These are phyloP conservation scores for Sebastes fasciatus DNA, from an alignment of 2,113 vertebrate genomes.

Conservation along the genomic window DNA sequence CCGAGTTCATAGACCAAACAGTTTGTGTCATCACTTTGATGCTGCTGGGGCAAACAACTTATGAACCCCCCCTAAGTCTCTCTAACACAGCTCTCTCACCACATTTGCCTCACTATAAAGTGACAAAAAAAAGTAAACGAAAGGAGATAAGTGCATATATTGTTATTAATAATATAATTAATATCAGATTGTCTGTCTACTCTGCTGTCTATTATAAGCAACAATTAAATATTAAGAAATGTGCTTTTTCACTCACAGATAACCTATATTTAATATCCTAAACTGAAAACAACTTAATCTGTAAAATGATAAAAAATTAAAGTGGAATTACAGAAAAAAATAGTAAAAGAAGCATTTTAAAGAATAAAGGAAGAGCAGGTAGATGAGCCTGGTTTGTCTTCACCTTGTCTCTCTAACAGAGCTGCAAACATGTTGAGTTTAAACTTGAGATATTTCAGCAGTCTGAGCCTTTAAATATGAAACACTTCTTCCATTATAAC, in stretches of 20 bases:
- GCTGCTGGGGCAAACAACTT: slow-evolving; percentile 44
- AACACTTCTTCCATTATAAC: not conserved
- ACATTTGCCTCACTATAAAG: not conserved
- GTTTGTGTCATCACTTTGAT: slow-evolving; percentile 75
- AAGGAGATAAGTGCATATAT: not conserved
- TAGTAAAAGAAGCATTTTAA: not conserved
- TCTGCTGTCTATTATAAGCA: not conserved
- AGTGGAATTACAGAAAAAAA: not conserved
- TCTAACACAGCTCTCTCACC: not conserved
- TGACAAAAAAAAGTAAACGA: not conserved
- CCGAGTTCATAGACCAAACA: slow-evolving; percentile 56
- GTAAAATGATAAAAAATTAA: not conserved
- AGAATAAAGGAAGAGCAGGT: not conserved
- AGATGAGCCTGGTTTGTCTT: not conserved
- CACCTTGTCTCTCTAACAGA: slow-evolving; percentile 4
- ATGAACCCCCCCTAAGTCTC: not conserved
- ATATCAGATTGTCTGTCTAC: not conserved
- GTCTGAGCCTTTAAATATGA: not conserved
- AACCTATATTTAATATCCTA: not conserved
- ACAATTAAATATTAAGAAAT: not conserved
- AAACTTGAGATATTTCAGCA: slow-evolving; percentile 7
- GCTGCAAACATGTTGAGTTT: slow-evolving; percentile 14
- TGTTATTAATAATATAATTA: not conserved
- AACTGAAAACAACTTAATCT: not conserved
- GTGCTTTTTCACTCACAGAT: not conserved